phyloP scores from a whole-genome alignment of 2,797 vertebrate species.

The Rhincodon typus region DNA sequence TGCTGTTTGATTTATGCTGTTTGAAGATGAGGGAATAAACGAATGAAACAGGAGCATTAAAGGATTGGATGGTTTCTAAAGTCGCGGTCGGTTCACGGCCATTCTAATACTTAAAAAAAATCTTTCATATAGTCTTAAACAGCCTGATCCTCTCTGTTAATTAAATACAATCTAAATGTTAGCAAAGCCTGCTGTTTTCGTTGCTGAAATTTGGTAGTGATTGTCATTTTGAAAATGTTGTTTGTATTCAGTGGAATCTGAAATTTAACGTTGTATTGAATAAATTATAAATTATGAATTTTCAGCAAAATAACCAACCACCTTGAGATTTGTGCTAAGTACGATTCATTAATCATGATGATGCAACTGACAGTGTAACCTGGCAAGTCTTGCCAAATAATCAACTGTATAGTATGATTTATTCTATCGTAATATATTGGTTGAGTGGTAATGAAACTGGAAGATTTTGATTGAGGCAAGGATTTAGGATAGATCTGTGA shows the following conservation, averaged over 20 bases:
- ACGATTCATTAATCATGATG: conserved; percentile 29
- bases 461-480: not conserved
- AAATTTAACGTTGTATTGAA: not conserved
- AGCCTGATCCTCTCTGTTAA: not conserved
- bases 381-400: not conserved
- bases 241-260: not conserved
- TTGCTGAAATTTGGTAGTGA: not conserved
- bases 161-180: not conserved
- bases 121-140: too few relatives aligned
- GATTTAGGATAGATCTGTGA: not conserved
- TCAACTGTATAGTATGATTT: not conserved
- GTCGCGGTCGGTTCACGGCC: too few relatives aligned
- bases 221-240: not conserved
- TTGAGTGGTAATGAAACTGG: not conserved
- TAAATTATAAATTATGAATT: not conserved
- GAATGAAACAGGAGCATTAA: not conserved
- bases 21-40: not conserved
- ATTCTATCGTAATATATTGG: not conserved
- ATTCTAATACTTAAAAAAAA: not conserved
- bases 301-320: not conserved
- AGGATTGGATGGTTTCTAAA: not conserved
- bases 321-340: conserved; percentile 14
- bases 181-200: not conserved
- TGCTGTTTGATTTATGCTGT: not conserved
- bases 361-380: not conserved